Base-by-base conservation (phyloP, 2,797 vertebrate species). In the Lindbergichthys nudifrons region DNA sequence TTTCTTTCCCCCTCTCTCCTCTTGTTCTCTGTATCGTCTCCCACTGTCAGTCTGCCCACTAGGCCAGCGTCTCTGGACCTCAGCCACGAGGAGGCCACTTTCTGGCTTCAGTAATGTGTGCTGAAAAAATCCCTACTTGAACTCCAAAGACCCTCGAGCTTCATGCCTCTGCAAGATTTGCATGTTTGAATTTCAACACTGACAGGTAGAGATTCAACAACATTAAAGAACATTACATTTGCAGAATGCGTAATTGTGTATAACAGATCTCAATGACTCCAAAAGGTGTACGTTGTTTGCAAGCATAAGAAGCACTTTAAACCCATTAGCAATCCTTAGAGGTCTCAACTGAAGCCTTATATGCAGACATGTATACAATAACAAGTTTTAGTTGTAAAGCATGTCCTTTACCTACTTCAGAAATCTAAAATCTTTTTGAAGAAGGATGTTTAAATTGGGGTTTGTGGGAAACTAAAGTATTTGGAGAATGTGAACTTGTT, bases 41-140 rank as follows among this genome's bases (percentile, higher is more conserved):
- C 78, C 76, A 73, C 78, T 92, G 92, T 92, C 88, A 88, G 85
- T 76, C 87, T 91, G 90, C 90, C 91, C 88, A 92, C 87, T 89
- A 86, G 91, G 88, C 87, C 92, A 89, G 78, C 66, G 54, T 88
- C 82, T 81, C 83, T 92, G 91, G 88, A 85, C 52, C 21, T 65
- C 46, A 41, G 88, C 91, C 91, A 91, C n/a, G 15, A 79, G 77
- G 88, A 91, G 91, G 89, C 89, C 87, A 80, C 84, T 85, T 69
- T 92, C 86, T 89, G 89, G 88, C 85, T 89, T 71, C 64, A 57
- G 58, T 78, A 63, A 63, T 66, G 71, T 79, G 58, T 56, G 73
- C 77, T 71, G 73, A 89, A 88, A 36, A 93, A 89, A 89, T 91
- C 81, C 87, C 79, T 53, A 75, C 81, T 88, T 91, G 88, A 92